phyloP scores from a whole-genome alignment of 2,797 vertebrate species.

The Sebastes glaucus region DNA sequence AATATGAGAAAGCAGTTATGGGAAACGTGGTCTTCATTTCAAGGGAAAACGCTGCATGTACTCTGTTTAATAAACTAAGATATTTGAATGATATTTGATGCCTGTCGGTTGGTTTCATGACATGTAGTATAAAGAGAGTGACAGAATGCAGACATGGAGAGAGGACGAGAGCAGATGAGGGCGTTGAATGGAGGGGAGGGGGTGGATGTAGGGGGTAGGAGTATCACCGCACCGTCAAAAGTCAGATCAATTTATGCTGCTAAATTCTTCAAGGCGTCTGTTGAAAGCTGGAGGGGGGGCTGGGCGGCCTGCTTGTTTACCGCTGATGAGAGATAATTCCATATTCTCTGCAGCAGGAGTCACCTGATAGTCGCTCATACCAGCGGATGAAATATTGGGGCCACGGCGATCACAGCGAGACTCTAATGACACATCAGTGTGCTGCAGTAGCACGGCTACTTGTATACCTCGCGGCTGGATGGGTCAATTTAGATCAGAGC shows the following conservation, averaged over 20 bases:
- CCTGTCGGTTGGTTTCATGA: slow-evolving; percentile 10
- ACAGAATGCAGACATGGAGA: neutral
- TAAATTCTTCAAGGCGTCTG: slow-evolving; percentile 64
- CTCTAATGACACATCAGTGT: slow-evolving; percentile 87
- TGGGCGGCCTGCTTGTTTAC: slow-evolving; percentile 78
- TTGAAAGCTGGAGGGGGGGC: slow-evolving; percentile 79
- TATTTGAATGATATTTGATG: neutral
- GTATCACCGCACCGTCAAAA: slow-evolving; percentile 21
- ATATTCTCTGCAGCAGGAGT: slow-evolving; percentile 74
- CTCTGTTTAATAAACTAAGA: neutral
- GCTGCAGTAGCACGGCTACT: slow-evolving; percentile 82
- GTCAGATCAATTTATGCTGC: slow-evolving; percentile 50
- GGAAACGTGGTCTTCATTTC: neutral
- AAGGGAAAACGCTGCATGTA: neutral
- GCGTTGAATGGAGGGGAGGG: neutral
- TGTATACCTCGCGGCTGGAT: slow-evolving; percentile 76
- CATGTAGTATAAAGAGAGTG: neutral
- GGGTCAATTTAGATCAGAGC: slow-evolving; percentile 78
- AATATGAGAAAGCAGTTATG: neutral
- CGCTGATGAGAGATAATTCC: slow-evolving; percentile 85
- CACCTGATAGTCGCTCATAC: slow-evolving; percentile 85
- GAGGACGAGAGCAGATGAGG: neutral
- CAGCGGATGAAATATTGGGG: slow-evolving; percentile 83
- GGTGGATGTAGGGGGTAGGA: neutral
- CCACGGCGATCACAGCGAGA: slow-evolving; percentile 84